Evolutionary conservation across 2,888 invertebrate genomes (phyloP).

Genomic region (Hemicrepidius hirtus): DNA sequence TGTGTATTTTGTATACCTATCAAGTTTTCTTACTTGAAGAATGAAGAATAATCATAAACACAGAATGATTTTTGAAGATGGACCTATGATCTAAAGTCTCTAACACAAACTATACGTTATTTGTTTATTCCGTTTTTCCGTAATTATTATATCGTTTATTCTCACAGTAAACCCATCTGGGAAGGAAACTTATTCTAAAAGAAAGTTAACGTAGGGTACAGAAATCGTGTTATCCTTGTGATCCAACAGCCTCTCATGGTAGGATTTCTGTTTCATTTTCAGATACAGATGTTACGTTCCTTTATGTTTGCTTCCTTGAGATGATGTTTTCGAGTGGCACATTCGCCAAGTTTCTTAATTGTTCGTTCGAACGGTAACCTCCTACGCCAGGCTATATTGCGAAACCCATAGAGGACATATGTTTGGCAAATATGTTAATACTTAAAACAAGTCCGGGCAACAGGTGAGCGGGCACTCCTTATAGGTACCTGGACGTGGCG

Average conservation of each 20-base stretch:
- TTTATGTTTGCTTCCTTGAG: slow-evolving; percentile 20
- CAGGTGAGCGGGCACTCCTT: slow-evolving; percentile 65
- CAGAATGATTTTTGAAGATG: no score
- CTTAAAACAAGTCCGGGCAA: slow-evolving; percentile 60
- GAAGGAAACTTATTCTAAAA: no score
- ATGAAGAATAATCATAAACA: no score
- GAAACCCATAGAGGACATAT: slow-evolving; percentile 49
- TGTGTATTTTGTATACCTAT: no score
- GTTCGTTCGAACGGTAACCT: slow-evolving; percentile 48
- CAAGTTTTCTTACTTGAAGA: no score
- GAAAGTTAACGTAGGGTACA: not conserved
- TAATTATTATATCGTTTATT: no score
- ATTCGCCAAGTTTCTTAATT: slow-evolving; percentile 44
- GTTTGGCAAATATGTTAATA: slow-evolving; percentile 54
- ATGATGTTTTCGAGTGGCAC: slow-evolving; percentile 25
- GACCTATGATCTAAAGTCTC: no score
- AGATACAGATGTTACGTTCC: slow-evolving; percentile 20
- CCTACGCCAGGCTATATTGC: slow-evolving; percentile 44
- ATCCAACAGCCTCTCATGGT: not conserved
- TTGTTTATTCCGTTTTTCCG: no score
- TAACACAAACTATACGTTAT: no score
- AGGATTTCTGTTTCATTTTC: slow-evolving; percentile 3
- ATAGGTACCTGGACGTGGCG: slow-evolving; percentile 65
- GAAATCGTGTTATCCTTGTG: not conserved
- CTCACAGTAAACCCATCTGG: no score